Evolutionary conservation across 2,797 vertebrate genomes (phyloP), one percentile per base, ranked within the genome.

Genomic region (Myotis pilosus): DNA sequence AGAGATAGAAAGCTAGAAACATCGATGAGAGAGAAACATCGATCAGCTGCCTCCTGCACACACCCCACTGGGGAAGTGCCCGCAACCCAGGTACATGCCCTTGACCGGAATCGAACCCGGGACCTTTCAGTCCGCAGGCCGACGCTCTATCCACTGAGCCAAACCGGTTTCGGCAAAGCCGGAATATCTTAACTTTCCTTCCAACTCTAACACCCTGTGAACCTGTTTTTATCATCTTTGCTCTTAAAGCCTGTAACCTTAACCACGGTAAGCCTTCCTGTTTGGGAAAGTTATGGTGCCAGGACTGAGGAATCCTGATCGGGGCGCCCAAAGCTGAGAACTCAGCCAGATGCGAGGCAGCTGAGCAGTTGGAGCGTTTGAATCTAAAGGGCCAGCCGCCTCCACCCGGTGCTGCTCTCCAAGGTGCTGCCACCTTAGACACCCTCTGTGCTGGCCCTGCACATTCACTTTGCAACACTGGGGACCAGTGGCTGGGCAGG

Each of bases 341-440:
- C 25, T 28, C 57, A 62, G 57, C 57, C 57, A 60, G 57, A 15
- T 1, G 57, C 25, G 4, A 19, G 11, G 16, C 23, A 15, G 36
- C 5, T 13, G 4, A 64, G 86, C n/a, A 3, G 23, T 20, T 8
- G 76, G 25, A 62, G 36, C 22, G 3, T 49, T 38, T 6, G 25
- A 33, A 49, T n/a, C 20, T 2, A 51, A 69, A 51, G 17, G 19
- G 33, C 38, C 1, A 55, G 64, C 17, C 0, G 0, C 13, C 4
- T 30, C 41, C 41, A 1, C 6, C 30, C 11, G 60, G 23, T 28
- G 82, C 66, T 90, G 84, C 92, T 94, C 76, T 95, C 72, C 91
- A 90, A 75, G 92, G 91, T 95, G 66, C 96, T 94, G 83, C 78
- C 33, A 7, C 79, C 12, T 53, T 25, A 25, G 11, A 44, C 11